Base-by-base conservation (phyloP, 2,113 vertebrate genomes). In the Datnioides undecimradiatus region DNA sequence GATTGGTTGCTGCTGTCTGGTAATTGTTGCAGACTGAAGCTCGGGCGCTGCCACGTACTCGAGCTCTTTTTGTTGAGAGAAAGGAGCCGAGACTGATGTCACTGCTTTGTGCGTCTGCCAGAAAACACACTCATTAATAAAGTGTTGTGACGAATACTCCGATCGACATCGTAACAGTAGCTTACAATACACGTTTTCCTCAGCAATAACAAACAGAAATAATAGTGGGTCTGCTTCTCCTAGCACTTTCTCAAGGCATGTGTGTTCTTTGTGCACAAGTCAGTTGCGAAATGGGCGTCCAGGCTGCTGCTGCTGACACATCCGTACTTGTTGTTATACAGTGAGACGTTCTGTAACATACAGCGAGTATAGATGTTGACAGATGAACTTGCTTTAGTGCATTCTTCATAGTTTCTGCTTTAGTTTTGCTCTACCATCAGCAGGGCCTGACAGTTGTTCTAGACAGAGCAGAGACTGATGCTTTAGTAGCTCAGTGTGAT, bases 1-100 rank as follows among this genome's bases (percentile, higher is more conserved):
- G 71, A 81, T 88, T 86, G 76, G 77, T 33, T 4, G 60, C 58
- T 36, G 55, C 49, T 8, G 71, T 73, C 16, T 82, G 60, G n/a
- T 76, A 34, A 40, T 38, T 52, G 59, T 68, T 49, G 49, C 64
- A 17, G 65, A 23, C 52, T 40, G 34, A 3, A 27, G 77, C 36
- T 8, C 73, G 5, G 21, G 43, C 7, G 2, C 7, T 81, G 73
- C 80, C 71, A 73, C 40, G 33, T 76, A 49, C 23, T 68, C 31
- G 0, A 41, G 25, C 38, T 58, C 59, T 38, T 66, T 52, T 63
- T 38, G 19, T 31, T 68, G 6, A 60, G 29, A 62, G 31, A 64
- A 12, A 33, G 4, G 17, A 51, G 55, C 43, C 55, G 36, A 67
- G 25, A 21, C 36, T 3, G 14, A 34, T 27, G 11, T 27, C 27